A percentile compares a stretch with the other conserved stretches of the same genome.
Evolutionary conservation across 2,113 vertebrate genomes (phyloP).

Genomic region (Proteles cristata): DNA sequence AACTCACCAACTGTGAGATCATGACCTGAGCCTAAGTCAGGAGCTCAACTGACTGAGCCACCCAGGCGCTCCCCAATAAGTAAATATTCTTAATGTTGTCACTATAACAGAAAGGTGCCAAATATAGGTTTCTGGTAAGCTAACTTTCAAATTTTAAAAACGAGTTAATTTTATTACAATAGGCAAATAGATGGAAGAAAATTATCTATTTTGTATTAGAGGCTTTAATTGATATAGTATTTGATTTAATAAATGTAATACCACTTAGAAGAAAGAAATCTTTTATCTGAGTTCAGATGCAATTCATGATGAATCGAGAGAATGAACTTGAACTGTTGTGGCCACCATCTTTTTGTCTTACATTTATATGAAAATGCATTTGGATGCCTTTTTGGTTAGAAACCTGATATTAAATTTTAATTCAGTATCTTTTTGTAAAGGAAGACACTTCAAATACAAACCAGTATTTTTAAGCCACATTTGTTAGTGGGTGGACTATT

Average conservation of each 20-base stretch:
- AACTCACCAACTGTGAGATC: too few relatives aligned
- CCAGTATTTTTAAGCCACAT: background rate
- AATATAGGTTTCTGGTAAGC: background rate
- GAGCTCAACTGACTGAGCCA: too few relatives aligned
- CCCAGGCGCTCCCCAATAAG: background rate
- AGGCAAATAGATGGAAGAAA: background rate
- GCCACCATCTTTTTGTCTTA: background rate
- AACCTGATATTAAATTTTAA: background rate
- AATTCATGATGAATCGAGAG: background rate
- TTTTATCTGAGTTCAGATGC: background rate
- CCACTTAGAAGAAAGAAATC: background rate
- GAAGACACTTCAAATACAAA: conserved; percentile 15
- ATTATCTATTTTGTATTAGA: background rate
- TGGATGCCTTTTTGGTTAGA: background rate
- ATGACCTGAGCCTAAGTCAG: too few relatives aligned
- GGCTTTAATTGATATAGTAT: background rate
- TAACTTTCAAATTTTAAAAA: background rate
- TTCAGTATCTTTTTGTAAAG: background rate
- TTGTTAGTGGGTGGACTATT: conserved; percentile 9
- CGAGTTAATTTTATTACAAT: background rate
- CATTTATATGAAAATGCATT: background rate
- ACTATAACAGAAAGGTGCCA: background rate
- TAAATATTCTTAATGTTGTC: background rate
- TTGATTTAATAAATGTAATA: background rate
- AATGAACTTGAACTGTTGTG: background rate